phyloP scores from a whole-genome alignment of 2,113 vertebrate genomes.

The Amazona guildingii region DNA sequence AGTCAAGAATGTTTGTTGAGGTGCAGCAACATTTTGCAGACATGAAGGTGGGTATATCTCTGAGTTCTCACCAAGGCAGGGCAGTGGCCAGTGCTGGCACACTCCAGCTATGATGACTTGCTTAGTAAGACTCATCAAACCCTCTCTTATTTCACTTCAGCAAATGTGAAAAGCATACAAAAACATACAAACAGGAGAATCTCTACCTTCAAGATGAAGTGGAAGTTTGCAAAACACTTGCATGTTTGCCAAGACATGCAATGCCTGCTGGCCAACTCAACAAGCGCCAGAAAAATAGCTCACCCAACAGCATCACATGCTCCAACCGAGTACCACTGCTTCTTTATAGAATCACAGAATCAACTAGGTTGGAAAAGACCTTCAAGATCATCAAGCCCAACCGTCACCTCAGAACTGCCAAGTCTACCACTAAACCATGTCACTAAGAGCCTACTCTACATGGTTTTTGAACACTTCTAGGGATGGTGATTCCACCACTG shows the following conservation, averaged over 20 bases:
- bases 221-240: background rate
- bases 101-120: background rate
- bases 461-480: background rate
- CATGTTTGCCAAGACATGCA: background rate
- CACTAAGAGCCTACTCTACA: background rate
- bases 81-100: background rate
- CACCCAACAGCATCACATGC: background rate
- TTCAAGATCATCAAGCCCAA: background rate
- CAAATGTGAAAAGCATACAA: background rate
- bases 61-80: rapidly evolving
- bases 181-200: background rate
- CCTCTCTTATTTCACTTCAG: background rate
- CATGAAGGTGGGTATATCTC: background rate
- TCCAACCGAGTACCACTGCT: background rate
- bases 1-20: background rate
- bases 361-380: background rate
- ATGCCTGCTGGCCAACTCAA: background rate
- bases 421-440: background rate
- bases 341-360: background rate
- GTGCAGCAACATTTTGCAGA: background rate
- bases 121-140: background rate
- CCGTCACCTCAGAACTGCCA: background rate
- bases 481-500: background rate
- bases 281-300: background rate
- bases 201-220: background rate